Percentiles rank a stretch among this genome's conserved stretches.
Conservation (phyloP, 2,797 vertebrate genomes). For the Monodelphis domestica region DNA sequence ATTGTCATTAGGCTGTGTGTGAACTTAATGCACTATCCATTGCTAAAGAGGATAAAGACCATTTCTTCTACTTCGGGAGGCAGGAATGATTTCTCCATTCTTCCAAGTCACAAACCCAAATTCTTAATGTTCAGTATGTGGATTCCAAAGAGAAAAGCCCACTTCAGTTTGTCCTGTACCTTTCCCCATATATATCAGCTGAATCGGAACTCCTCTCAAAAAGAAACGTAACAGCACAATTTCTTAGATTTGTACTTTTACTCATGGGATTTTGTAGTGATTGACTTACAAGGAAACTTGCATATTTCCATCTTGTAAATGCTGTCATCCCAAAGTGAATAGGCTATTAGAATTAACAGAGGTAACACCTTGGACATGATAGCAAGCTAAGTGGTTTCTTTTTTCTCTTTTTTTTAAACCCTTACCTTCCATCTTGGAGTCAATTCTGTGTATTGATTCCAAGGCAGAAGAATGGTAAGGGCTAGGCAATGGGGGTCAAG, state of each 20-base stretch:
- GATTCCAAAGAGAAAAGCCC: not conserved
- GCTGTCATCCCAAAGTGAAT: not conserved
- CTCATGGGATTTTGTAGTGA: not conserved
- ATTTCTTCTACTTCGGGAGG: not conserved
- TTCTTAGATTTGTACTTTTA: constrained; percentile 1
- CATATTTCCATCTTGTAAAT: constrained; percentile 26
- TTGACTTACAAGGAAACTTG: not conserved
- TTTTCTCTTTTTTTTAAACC: too few species aligned
- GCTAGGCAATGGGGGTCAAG: too few species aligned
- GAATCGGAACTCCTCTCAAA: constrained; percentile 36
- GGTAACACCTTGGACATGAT: not conserved
- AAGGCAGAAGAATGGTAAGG: too few species aligned
- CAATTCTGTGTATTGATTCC: too few species aligned
- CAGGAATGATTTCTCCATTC: not conserved
- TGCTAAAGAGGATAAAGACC: not conserved
- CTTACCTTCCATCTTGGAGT: too few species aligned
- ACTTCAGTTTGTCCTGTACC: not conserved
- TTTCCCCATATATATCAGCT: not conserved
- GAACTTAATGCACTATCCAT: not conserved
- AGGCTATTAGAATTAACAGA: not conserved
- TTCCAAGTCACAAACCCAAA: not conserved
- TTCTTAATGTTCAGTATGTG: not conserved
- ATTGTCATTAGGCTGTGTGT: not conserved
- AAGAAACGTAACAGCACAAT: constrained; percentile 32
- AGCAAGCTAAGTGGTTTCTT: not conserved